Conservation (phyloP, 2,113 vertebrate genomes). For the Vicugna pacos region DNA sequence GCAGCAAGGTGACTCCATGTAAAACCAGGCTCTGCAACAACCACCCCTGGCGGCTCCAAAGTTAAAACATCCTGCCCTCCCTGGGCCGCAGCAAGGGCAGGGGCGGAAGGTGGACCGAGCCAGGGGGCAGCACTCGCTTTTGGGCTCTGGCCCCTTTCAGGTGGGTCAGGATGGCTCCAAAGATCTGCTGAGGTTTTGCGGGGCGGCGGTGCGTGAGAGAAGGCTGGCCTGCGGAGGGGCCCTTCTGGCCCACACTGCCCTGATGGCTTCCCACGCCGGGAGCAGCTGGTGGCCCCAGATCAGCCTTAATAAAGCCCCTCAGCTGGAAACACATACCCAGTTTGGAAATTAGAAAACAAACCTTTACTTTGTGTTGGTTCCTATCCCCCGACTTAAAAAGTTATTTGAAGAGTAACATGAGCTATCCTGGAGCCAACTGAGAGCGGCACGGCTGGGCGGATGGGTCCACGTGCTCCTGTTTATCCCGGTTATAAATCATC, state of each 20-base stretch:
- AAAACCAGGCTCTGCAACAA: fast-evolving
- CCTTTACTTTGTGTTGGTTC: not conserved
- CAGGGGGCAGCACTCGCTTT: fast-evolving
- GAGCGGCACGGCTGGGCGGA: fast-evolving
- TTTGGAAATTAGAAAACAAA: not conserved
- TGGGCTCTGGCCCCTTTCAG: not conserved
- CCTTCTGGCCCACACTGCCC: fast-evolving
- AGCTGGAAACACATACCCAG: not conserved
- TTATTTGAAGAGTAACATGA: not conserved
- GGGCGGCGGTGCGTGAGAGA: fast-evolving
- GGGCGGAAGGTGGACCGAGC: fast-evolving
- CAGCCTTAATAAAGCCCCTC: not conserved
- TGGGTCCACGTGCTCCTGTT: not conserved
- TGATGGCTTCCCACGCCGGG: fast-evolving
- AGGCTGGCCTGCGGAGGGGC: not conserved
- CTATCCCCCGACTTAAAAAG: not conserved
- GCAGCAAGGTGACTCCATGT: too few relatives aligned
- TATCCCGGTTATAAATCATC: not conserved
- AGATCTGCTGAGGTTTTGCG: fast-evolving
- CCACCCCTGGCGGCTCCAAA: fast-evolving
- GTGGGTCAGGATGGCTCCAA: fast-evolving
- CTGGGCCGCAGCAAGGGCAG: fast-evolving
- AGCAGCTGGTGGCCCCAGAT: fast-evolving
- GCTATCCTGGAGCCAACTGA: not conserved
- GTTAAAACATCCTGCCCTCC: fast-evolving